Percentiles rank a stretch among this genome's conserved stretches.
These are phyloP conservation scores for Ophiodon elongatus DNA, from an alignment of 2,113 vertebrate species.

Conservation along the genomic window DNA sequence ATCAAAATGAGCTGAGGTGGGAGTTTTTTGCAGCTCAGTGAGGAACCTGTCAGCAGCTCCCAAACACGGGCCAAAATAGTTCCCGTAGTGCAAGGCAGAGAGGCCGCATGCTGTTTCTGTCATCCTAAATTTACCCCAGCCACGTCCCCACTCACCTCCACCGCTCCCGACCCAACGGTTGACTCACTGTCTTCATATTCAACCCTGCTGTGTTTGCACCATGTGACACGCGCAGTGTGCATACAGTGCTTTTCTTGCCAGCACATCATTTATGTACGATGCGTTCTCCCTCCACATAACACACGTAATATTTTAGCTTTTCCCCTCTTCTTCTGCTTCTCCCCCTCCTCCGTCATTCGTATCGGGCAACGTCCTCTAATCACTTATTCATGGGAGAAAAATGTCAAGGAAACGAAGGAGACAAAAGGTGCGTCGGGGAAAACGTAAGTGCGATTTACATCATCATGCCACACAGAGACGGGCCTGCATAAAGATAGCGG, in stretches of 20 bases:
- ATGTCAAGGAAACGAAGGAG: conserved; percentile 20
- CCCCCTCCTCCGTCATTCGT: neutral
- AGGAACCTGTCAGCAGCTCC: neutral
- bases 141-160: neutral
- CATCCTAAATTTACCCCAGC: conserved; percentile 28
- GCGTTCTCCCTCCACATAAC: neutral
- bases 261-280: conserved; percentile 4
- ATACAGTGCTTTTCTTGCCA: too few relatives aligned
- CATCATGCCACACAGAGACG: neutral
- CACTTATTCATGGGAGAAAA: conserved; percentile 51
- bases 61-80: conserved; percentile 13
- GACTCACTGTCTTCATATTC: neutral
- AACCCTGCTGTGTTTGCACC: neutral
- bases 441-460: conserved; percentile 17
- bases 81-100: neutral
- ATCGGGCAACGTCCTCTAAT: conserved; percentile 27
- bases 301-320: neutral
- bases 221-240: too few relatives aligned
- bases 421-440: conserved; percentile 45
- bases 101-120: conserved; percentile 7
- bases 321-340: neutral
- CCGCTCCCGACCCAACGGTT: neutral
- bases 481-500: conserved; percentile 12
- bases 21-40: neutral
- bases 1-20: neutral